Evolutionary conservation across 1,140 invertebrate species (phyloP).

Genomic region (Pissodes strobi): DNA sequence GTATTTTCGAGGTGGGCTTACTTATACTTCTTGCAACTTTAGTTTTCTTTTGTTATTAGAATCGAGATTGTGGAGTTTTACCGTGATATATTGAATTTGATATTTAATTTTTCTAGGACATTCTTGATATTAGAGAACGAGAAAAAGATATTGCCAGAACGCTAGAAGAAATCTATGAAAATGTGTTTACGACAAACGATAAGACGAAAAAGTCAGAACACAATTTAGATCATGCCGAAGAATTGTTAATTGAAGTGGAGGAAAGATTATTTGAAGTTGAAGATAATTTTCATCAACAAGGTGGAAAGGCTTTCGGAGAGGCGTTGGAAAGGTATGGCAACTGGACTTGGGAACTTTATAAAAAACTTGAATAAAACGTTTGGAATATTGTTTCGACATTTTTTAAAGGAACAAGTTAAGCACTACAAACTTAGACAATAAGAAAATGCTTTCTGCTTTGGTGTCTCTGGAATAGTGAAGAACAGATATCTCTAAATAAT

Average conservation of each 20-base stretch:
- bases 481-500: too few species aligned
- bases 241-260: constrained; percentile 40
- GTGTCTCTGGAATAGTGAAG: too few species aligned
- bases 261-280: constrained; percentile 31
- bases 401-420: too few species aligned
- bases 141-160: constrained; percentile 60
- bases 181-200: constrained; percentile 17
- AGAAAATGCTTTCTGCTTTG: too few species aligned
- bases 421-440: too few species aligned
- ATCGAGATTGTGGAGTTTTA: too few species aligned
- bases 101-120: too few species aligned
- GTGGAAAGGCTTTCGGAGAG: neutral
- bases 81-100: too few species aligned
- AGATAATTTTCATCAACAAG: too few species aligned
- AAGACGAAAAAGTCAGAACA: neutral
- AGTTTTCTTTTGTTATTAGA: neutral
- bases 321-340: constrained; percentile 42
- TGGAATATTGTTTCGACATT: too few species aligned
- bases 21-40: neutral
- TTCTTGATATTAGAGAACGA: constrained; percentile 62
- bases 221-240: constrained; percentile 41
- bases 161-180: constrained; percentile 50
- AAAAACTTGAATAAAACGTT: constrained; percentile 44
- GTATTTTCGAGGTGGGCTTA: constrained; percentile 32
- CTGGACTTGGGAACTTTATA: constrained; percentile 25